A percentile compares a stretch with the other conserved stretches of the same genome.
These are phyloP conservation scores for Achlya flavicornis DNA, from an alignment of 2,888 invertebrate species.

Conservation along the genomic window DNA sequence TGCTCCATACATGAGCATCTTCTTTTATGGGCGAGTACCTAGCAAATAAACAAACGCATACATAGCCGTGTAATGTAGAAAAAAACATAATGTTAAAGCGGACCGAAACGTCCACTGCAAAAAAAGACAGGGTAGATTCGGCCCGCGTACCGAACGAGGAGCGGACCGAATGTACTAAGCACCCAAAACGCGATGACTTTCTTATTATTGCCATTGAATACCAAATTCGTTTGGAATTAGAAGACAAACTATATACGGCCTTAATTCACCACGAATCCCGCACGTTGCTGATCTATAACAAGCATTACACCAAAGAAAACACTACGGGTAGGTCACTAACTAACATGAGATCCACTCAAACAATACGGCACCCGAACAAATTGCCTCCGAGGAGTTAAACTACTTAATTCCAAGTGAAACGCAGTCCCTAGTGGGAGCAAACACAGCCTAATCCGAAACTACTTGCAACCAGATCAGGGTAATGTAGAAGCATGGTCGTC, in stretches of 20 bases:
- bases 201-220: too few species aligned
- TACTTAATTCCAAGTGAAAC: conserved; percentile 62
- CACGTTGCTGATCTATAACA: neutral
- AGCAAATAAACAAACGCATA: too few species aligned
- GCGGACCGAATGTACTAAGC: too few species aligned
- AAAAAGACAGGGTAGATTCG: too few species aligned
- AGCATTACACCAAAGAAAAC: conserved; percentile 2
- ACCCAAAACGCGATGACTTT: too few species aligned
- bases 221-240: neutral
- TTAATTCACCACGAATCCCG: neutral
- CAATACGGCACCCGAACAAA: conserved; percentile 40
- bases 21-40: too few species aligned
- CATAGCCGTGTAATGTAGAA: too few species aligned
- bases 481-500: conserved; percentile 64
- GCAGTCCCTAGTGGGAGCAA: conserved; percentile 55
- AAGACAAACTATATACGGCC: neutral
- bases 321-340: neutral
- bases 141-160: too few species aligned
- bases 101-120: too few species aligned
- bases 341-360: conserved; percentile 18
- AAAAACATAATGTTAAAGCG: too few species aligned
- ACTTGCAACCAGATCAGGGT: conserved; percentile 70
- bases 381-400: conserved; percentile 56
- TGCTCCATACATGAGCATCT: too few species aligned
- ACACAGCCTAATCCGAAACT: conserved; percentile 70